A percentile compares a stretch with the other conserved stretches of the same genome.
These are phyloP conservation scores for Phrynosoma blainvillii DNA, from an alignment of 2,113 vertebrate genomes.

Conservation along the genomic window DNA sequence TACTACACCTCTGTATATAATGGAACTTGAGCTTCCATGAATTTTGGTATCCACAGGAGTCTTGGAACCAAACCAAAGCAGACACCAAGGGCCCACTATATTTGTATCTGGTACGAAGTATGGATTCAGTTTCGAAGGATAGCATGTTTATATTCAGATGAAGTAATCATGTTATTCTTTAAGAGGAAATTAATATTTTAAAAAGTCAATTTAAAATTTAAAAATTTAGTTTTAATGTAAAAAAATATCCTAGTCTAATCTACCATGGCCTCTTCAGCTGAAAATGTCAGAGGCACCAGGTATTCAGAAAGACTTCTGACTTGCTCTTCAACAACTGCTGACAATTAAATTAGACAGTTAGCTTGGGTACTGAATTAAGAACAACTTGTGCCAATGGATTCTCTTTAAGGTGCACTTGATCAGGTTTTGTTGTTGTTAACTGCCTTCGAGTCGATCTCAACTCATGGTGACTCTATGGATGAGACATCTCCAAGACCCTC, in stretches of 20 bases:
- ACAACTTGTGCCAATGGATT: background rate
- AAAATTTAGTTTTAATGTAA: background rate
- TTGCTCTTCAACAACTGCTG: accelerated
- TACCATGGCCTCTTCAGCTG: background rate
- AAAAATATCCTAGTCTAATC: background rate
- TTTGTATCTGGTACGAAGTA: no score
- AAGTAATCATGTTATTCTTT: background rate
- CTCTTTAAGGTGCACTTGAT: background rate
- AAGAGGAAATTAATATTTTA: background rate
- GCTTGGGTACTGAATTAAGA: background rate
- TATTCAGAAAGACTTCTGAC: background rate
- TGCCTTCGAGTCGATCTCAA: no score
- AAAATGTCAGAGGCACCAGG: background rate
- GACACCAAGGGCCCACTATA: no score
- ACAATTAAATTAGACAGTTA: background rate
- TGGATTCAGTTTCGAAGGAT: background rate
- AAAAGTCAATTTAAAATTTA: background rate
- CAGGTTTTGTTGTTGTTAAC: background rate
- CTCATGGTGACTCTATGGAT: no score
- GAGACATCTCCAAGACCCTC: no score
- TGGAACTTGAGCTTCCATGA: no score
- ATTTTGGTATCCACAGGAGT: no score
- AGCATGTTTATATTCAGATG: background rate
- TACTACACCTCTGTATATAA: no score
- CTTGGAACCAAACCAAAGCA: no score